Conservation (phyloP, 2,888 invertebrate genomes). For the Amphipoea oculea region DNA sequence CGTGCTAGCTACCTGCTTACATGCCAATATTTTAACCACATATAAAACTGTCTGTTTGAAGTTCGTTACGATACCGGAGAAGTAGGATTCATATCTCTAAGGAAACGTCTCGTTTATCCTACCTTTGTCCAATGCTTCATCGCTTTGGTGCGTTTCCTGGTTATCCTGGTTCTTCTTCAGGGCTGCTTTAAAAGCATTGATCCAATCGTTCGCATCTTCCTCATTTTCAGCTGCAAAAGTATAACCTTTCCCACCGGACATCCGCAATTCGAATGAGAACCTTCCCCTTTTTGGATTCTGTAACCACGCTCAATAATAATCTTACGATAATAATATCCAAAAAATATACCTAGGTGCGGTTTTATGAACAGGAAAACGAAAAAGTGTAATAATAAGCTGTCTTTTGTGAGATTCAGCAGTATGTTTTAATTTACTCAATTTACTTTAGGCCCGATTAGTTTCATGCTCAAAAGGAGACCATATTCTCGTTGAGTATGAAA, state of each 20-base stretch:
- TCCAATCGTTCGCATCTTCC: slow-evolving; percentile 95
- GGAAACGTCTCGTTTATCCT: background rate
- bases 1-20: background rate
- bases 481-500: background rate
- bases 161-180: slow-evolving; percentile 92
- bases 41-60: background rate
- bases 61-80: background rate
- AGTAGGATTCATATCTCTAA: background rate
- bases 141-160: slow-evolving; percentile 91
- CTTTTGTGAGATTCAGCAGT: background rate
- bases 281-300: slow-evolving; percentile 96
- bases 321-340: background rate
- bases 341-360: background rate
- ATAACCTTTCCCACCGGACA: slow-evolving; percentile 96
- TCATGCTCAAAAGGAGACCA: background rate
- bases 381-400: background rate
- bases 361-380: background rate
- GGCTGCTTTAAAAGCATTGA: slow-evolving; percentile 95
- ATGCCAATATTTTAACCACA: background rate
- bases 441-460: background rate
- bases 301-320: slow-evolving; percentile 27
- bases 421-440: too few relatives aligned
- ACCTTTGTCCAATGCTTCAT: slow-evolving; percentile 93
- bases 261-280: slow-evolving; percentile 96
- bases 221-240: slow-evolving; percentile 97